These are phyloP conservation scores for Thaumatotibia leucotreta DNA, from an alignment of 1,140 invertebrate species.

Conservation along the genomic window DNA sequence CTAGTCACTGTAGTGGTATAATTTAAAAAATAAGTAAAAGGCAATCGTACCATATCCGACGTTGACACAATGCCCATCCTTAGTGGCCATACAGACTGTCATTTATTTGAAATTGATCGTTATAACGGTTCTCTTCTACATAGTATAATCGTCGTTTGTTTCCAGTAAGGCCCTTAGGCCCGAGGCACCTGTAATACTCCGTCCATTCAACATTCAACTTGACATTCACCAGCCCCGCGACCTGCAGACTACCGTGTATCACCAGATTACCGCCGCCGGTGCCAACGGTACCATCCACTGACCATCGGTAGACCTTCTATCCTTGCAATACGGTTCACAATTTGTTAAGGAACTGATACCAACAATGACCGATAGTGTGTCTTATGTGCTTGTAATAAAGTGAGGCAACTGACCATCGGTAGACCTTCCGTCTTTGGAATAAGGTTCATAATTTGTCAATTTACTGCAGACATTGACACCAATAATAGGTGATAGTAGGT, in stretches of 20 bases:
- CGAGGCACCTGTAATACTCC: neutral
- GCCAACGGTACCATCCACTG: conserved; percentile 37
- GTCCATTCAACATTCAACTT: neutral
- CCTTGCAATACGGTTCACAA: neutral
- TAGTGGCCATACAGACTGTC: too few relatives aligned
- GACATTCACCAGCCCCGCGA: neutral
- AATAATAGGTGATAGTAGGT: neutral
- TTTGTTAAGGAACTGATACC: neutral
- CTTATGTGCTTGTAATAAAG: neutral
- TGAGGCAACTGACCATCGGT: too few relatives aligned
- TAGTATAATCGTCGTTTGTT: neutral
- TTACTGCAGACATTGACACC: neutral
- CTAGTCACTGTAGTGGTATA: too few relatives aligned
- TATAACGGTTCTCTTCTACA: neutral
- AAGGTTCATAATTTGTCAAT: neutral
- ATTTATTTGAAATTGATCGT: neutral
- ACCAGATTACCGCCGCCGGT: conserved; percentile 43
- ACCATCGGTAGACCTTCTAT: neutral
- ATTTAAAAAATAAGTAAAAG: too few relatives aligned
- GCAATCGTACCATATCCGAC: too few relatives aligned
- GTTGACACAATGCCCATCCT: too few relatives aligned
- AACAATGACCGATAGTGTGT: neutral
- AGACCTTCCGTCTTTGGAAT: too few relatives aligned
- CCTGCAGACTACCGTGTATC: conserved; percentile 11
- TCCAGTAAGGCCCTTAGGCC: neutral